Evolutionary conservation across 2,113 vertebrate species (phyloP).

Genomic region (Pituophis catenifer): DNA sequence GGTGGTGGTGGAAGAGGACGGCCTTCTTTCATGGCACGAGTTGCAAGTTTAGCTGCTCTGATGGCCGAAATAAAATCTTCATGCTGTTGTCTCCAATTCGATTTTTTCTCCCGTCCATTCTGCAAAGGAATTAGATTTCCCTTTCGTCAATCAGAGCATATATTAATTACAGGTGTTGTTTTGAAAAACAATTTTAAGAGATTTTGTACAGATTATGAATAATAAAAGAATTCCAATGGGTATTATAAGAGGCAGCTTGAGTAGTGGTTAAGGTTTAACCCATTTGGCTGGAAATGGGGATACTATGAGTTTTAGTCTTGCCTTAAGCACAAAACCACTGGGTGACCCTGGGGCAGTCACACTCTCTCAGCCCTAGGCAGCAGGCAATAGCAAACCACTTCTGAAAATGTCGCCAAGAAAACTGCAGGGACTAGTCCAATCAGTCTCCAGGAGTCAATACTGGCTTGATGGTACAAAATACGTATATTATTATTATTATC

Average conservation of each 20-base stretch:
- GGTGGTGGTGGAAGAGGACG: constrained; percentile 55
- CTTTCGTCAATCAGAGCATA: background rate
- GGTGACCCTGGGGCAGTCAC: background rate
- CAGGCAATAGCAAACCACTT: background rate
- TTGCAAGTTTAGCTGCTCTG: constrained; percentile 50
- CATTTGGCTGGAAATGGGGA: background rate
- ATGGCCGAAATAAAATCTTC: constrained; percentile 63
- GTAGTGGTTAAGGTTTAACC: background rate
- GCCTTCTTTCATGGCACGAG: constrained; percentile 53
- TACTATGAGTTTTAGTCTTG: background rate
- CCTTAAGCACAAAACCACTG: background rate
- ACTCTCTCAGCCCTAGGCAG: background rate
- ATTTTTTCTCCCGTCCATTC: constrained; percentile 55
- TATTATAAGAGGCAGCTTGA: background rate
- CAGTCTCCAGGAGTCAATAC: background rate
- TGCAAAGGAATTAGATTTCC: constrained; percentile 33
- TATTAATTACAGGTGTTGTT: background rate
- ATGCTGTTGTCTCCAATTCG: constrained; percentile 63
- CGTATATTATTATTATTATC: background rate
- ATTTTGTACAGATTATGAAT: background rate
- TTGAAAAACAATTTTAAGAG: background rate
- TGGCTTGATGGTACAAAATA: background rate
- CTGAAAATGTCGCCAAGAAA: background rate
- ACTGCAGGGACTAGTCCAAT: background rate
- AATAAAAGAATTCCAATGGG: background rate